Evolutionary conservation across 2,113 vertebrate species (phyloP), one percentile per base, ranked within the genome.

Genomic region (Smithornis capensis): DNA sequence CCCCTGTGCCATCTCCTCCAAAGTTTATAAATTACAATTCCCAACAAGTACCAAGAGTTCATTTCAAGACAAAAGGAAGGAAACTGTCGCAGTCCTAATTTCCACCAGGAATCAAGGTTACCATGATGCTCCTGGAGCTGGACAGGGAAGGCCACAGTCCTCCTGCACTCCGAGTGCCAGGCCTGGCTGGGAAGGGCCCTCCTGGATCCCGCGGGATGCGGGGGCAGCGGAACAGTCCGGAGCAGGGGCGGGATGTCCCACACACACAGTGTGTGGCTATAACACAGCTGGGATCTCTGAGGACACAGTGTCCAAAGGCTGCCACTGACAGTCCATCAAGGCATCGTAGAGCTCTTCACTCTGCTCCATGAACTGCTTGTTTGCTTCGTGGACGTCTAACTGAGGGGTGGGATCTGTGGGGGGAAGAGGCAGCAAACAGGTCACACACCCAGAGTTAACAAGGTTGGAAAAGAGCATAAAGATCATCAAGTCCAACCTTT

Each of bases 341-440:
- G 99, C 98, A 4, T 99, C 98, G 0, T 99, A 99, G 42, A 99
- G 98, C 89, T 99, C 99, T 94, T 99, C 99, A 2, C 99, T 99
- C 90, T 98, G 97, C 53, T 99, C 98, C 98, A 99, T 99, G 96
- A 99, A 99, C 89, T 98, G 98, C 70, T 97, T 98, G 92, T 99
- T 99, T 31, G 98, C 98, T 94, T 99, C 99, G 0, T 96, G 93
- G 83, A 99, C 98, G 2, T 99, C 99, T 86, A 99, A 44, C 86
- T 98, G 97, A 22, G 98, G 98, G 2, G 97, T 95, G 4, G 99
- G 99, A 86, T 99, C 99, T 99, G 70, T 16, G 31, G 71, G 57
- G 56, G 44, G 45, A 59, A 52, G 74, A 74, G 29, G 33, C 35
- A 78, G 42, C 13, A 19, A 84, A 76, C 1, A 25, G 31, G 64